phyloP scores from a whole-genome alignment of 2,888 invertebrate species.

The Epinotia ramella region DNA sequence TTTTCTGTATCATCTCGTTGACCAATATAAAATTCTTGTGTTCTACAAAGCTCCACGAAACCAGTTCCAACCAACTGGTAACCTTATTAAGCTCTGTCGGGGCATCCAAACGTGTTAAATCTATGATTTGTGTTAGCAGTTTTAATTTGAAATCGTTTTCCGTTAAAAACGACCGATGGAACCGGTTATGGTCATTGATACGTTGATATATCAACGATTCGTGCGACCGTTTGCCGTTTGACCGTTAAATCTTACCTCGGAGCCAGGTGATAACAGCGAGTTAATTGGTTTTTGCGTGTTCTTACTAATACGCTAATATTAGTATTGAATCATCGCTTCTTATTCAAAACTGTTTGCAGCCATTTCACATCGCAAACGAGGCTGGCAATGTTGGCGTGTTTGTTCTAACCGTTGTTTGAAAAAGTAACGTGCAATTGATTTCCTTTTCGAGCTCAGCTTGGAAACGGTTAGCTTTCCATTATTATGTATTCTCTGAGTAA shows the following conservation, averaged over 20 bases:
- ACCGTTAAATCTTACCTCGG: conserved; percentile 74
- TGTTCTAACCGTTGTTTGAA: conserved; percentile 34
- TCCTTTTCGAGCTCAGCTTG: conserved; percentile 36
- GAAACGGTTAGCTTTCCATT: conserved; percentile 64
- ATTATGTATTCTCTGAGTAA: conserved; percentile 67
- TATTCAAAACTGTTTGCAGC: conserved; percentile 38
- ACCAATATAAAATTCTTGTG: conserved; percentile 59
- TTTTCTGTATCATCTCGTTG: conserved; percentile 59
- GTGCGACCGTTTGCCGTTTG: conserved; percentile 63
- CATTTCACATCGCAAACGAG: conserved; percentile 36
- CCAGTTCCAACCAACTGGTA: conserved; percentile 51
- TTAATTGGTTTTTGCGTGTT: conserved; percentile 62
- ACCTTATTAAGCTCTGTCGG: conserved; percentile 45
- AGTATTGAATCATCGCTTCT: conserved; percentile 49
- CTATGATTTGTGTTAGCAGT: conserved; percentile 61
- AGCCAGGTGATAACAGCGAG: conserved; percentile 62
- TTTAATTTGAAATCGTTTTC: conserved; percentile 59
- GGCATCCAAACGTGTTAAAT: conserved; percentile 50
- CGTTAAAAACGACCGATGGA: conserved; percentile 52
- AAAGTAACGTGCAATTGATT: conserved; percentile 44
- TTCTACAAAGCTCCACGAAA: conserved; percentile 56
- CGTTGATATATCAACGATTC: conserved; percentile 56
- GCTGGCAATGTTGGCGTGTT: conserved; percentile 16
- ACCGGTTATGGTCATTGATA: conserved; percentile 63
- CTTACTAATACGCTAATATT: conserved; percentile 65